These are phyloP conservation scores for Gnathonemus echidnorhynchus DNA, from an alignment of 2,113 vertebrate genomes.

Conservation along the genomic window DNA sequence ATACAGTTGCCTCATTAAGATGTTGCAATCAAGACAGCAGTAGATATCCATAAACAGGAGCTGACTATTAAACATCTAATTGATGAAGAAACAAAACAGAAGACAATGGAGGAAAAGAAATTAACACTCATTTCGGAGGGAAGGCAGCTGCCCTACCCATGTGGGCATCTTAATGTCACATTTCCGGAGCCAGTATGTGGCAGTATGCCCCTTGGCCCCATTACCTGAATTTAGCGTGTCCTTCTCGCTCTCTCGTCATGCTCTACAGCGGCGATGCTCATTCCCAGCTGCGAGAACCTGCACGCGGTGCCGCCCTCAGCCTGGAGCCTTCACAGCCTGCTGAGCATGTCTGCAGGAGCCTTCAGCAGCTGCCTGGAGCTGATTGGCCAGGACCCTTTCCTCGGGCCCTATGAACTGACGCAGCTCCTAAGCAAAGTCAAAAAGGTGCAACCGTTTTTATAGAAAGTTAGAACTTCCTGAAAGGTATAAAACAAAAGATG, in stretches of 20 bases:
- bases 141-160: neutral
- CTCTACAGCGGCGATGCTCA: slow-evolving; percentile 33
- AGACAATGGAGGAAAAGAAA: neutral
- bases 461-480: neutral
- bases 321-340: slow-evolving; percentile 56
- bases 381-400: slow-evolving; percentile 55
- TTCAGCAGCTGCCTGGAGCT: slow-evolving; percentile 66
- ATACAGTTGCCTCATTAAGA: neutral
- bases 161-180: neutral
- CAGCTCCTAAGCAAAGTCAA: slow-evolving; percentile 54
- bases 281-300: slow-evolving; percentile 60
- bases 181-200: neutral
- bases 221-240: neutral
- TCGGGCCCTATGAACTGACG: slow-evolving; percentile 48
- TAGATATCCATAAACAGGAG: neutral
- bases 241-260: neutral
- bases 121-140: neutral
- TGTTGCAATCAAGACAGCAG: neutral
- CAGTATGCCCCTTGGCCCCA: neutral
- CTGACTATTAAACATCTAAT: neutral
- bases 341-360: slow-evolving; percentile 47
- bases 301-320: slow-evolving; percentile 48
- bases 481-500: neutral
- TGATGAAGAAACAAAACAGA: neutral
- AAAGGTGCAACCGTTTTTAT: slow-evolving; percentile 41